Conservation (phyloP, 1,140 invertebrate species). For the Drosophila funebris region DNA sequence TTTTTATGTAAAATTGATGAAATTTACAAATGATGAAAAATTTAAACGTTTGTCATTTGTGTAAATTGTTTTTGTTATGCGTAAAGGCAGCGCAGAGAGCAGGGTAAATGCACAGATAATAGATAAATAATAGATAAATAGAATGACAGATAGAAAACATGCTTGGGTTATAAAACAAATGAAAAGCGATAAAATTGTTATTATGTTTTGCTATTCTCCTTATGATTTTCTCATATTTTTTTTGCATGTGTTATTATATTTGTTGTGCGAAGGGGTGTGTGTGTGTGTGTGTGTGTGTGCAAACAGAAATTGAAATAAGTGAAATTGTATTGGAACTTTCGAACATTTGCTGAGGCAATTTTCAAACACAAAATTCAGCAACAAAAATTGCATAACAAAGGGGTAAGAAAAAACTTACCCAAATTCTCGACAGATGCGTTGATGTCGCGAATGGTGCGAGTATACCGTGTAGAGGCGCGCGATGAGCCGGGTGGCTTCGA, state of each 20-base stretch:
- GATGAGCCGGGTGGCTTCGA: slow-evolving; percentile 83
- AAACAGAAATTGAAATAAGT: slow-evolving; percentile 46
- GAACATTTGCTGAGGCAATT: slow-evolving; percentile 40
- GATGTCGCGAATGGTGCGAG: slow-evolving; percentile 87
- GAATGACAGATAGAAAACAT: slow-evolving; percentile 14
- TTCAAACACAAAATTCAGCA: slow-evolving; percentile 60
- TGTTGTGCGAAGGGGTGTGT: slow-evolving; percentile 4
- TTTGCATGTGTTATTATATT: neutral
- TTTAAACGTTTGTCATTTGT: slow-evolving; percentile 9
- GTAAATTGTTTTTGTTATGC: slow-evolving; percentile 15
- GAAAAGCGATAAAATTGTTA: slow-evolving; percentile 35
- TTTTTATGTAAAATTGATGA: neutral
- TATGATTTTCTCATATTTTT: neutral
- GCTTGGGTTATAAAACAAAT: slow-evolving; percentile 33
- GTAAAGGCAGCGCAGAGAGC: slow-evolving; percentile 35
- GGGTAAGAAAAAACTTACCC: slow-evolving; percentile 85
- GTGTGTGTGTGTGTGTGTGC: slow-evolving; percentile 23
- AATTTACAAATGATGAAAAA: neutral
- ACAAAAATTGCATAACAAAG: slow-evolving; percentile 46
- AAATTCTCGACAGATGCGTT: slow-evolving; percentile 89
- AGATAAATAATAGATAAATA: neutral
- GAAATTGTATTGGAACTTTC: slow-evolving; percentile 28
- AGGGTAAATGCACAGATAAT: slow-evolving; percentile 28
- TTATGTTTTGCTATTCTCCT: slow-evolving; percentile 9
- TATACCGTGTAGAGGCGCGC: slow-evolving; percentile 83